Evolutionary conservation across 2,797 vertebrate species (phyloP).

Genomic region (Cygnus olor): DNA sequence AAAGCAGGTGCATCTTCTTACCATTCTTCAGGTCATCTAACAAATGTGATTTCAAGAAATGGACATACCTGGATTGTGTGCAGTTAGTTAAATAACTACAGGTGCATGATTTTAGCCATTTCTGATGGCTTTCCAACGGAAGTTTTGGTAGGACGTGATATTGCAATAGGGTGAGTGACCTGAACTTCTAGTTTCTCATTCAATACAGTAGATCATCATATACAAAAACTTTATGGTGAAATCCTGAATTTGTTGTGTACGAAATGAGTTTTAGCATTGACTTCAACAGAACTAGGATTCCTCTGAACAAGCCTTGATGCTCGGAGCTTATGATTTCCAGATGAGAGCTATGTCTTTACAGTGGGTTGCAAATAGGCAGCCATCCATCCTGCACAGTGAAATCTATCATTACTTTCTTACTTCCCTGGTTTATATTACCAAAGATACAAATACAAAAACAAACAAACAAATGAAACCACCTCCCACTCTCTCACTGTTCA

Average conservation of each 20-base stretch:
- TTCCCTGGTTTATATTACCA: background rate
- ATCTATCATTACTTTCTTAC: background rate
- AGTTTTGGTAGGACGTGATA: background rate
- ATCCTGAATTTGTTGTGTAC: background rate
- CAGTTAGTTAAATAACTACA: background rate
- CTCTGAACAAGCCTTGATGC: background rate
- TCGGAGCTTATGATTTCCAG: background rate
- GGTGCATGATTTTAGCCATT: background rate
- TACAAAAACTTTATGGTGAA: background rate
- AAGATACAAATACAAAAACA: background rate
- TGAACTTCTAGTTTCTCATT: background rate
- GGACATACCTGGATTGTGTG: background rate
- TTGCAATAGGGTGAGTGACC: background rate
- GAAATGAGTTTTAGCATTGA: background rate
- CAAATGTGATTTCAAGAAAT: background rate
- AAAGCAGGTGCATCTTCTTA: background rate
- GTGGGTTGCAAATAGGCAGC: background rate
- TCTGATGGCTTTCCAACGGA: background rate
- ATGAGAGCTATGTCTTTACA: background rate
- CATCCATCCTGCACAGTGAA: background rate
- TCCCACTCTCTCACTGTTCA: background rate
- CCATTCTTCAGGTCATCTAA: background rate
- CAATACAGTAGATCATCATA: background rate
- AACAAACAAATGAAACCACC: background rate
- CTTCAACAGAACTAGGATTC: background rate